These are phyloP conservation scores for Nyctalus aviator DNA, from an alignment of 2,797 vertebrate species.

Conservation along the genomic window DNA sequence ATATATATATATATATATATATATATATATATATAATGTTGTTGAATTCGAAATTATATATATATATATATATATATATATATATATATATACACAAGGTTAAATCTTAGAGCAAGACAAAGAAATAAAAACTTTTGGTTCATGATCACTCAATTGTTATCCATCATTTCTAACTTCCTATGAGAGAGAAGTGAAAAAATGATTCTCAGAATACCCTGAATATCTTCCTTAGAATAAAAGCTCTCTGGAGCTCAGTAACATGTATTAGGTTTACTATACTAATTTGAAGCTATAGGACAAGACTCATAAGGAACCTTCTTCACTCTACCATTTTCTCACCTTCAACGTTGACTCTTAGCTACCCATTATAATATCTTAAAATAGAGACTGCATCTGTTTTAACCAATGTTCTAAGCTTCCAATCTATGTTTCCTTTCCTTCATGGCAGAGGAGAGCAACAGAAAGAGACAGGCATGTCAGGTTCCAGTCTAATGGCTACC, in stretches of 20 bases:
- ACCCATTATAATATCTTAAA: neutral
- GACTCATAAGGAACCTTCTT: neutral
- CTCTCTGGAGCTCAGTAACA: neutral
- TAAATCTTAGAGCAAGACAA: neutral
- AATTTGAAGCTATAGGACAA: neutral
- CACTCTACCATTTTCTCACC: conserved; percentile 36
- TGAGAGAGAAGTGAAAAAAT: conserved; percentile 12
- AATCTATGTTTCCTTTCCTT: neutral
- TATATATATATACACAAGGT: neutral
- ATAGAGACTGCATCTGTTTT: neutral
- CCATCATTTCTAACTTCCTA: neutral
- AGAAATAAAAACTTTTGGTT: conserved; percentile 32
- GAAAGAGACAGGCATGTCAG: neutral
- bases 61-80: neutral
- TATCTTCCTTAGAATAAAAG: neutral
- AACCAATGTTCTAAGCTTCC: neutral
- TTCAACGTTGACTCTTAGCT: neutral
- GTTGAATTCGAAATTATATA: no score
- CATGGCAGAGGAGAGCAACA: neutral
- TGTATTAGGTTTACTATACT: conserved; percentile 29
- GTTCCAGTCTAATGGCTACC: neutral
- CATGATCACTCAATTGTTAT: neutral
- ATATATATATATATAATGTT: no score
- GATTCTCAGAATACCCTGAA: neutral
- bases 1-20: no score